Evolutionary conservation across 2,888 invertebrate genomes (phyloP).

Genomic region (Pyrrhosoma nymphula): DNA sequence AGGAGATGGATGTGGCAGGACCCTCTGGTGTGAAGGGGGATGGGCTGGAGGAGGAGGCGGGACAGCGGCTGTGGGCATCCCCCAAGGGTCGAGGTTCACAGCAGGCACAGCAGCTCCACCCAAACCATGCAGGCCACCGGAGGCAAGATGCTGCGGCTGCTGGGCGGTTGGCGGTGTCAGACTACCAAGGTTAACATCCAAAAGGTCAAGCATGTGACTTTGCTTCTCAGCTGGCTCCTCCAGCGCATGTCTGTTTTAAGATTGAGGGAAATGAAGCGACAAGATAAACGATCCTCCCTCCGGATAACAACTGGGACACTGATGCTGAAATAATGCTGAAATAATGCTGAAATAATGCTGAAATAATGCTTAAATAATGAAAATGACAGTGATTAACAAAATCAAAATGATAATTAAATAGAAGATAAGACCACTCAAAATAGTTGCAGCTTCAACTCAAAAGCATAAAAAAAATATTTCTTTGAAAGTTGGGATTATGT

Average conservation of each 20-base stretch:
- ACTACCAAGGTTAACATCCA: constrained; percentile 87
- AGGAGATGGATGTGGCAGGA: constrained; percentile 76
- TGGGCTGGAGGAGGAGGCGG: not conserved
- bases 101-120: constrained; percentile 77
- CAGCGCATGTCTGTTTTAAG: constrained; percentile 43
- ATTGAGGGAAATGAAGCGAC: constrained; percentile 40
- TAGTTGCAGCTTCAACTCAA: no score
- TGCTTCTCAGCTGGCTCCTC: constrained; percentile 70
- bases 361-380: not conserved
- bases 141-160: constrained; percentile 68
- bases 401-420: not conserved
- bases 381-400: not conserved
- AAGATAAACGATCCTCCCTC: constrained; percentile 55
- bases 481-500: no score
- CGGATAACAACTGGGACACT: not conserved
- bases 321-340: not conserved
- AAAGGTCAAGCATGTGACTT: constrained; percentile 89
- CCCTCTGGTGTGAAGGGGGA: constrained; percentile 69
- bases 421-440: not conserved
- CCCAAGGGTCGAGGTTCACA: constrained; percentile 86
- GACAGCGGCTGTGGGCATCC: constrained; percentile 76
- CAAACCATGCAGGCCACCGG: constrained; percentile 79
- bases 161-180: constrained; percentile 71
- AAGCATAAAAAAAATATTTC: no score
- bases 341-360: not conserved